phyloP scores from a whole-genome alignment of 2,797 vertebrate genomes.

The Pelodytes ibericus region DNA sequence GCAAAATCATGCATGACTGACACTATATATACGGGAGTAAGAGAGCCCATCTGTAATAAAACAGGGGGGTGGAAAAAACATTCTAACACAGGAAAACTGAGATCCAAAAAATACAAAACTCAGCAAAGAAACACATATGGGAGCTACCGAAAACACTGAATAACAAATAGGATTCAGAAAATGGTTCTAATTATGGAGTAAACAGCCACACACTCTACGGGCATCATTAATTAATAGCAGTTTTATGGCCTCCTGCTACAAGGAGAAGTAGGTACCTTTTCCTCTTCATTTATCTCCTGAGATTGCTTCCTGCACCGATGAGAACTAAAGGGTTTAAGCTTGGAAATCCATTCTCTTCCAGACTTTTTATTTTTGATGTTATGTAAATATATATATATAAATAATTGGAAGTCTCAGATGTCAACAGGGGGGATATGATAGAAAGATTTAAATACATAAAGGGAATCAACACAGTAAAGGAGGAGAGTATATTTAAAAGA shows the following conservation, averaged over 20 bases:
- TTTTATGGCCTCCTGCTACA: slow-evolving; percentile 10
- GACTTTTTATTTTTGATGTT: no score
- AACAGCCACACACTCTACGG: not conserved
- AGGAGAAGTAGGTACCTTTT: slow-evolving; percentile 11
- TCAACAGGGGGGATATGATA: no score
- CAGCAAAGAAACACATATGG: slow-evolving; percentile 44
- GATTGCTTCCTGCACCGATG: slow-evolving; percentile 9
- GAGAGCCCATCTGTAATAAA: slow-evolving; percentile 36
- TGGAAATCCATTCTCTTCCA: not conserved
- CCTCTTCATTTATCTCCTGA: slow-evolving; percentile 16
- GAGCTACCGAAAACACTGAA: slow-evolving; percentile 27
- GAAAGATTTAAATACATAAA: no score
- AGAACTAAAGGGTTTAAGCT: not conserved
- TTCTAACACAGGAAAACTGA: slow-evolving; percentile 6
- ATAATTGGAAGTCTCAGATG: no score
- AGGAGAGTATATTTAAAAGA: no score
- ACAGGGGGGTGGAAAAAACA: slow-evolving; percentile 11
- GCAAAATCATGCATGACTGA: slow-evolving; percentile 45
- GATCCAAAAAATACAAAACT: slow-evolving; percentile 33
- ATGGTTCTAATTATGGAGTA: not conserved
- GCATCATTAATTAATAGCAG: slow-evolving; percentile 21
- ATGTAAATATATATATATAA: no score
- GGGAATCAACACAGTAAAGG: no score
- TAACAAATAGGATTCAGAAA: not conserved
- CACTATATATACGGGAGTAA: slow-evolving; percentile 24